Evolutionary conservation across 1,140 invertebrate species (phyloP), one percentile per base, ranked within the genome.

Genomic region (Tetramorium simillimum): DNA sequence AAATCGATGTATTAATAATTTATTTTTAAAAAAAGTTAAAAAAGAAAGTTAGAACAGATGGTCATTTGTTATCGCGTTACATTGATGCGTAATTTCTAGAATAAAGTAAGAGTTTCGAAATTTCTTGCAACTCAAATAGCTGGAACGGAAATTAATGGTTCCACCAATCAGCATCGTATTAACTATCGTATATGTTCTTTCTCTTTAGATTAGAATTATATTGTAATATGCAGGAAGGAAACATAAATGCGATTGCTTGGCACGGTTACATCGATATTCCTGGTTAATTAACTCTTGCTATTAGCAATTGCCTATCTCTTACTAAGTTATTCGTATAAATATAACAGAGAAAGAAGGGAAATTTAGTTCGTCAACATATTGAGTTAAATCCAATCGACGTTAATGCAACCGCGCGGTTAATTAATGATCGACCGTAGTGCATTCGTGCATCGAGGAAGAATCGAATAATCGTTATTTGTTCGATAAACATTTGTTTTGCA

Each of bases 401-500:
- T 56, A 53, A 58, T 76, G n/a, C 53, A 76, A 76, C 53, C 65
- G 33, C 33, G 33, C 33, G 40, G 21, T 69, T 69, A 69, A 75
- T 67, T 37, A 67, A 58, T 46, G 46, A 80, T 80, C 60, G 43
- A 67, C 18, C 60, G 2, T 37, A 43, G 40, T 16, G 37, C 18
- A 70, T 53, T 40, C 12, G 51, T 40, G 78, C 49, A 70, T 81
- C 78, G 78, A 81, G 53, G 46, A 70, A 70, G 65, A 70, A 49
- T 56, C 40, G 28, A 63, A 63, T 28, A 28, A 69, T 43, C n/a
- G 49, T 63, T 49, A 53, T 70, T 70, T 70, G 14, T 67, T 58
- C n/a, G 62, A 81, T 62, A 67, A 80, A 80, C n/a, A 33, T 81
- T 65, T 81, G 21, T 81, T 53, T 40, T n/a, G 77, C 49, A 51